These are phyloP conservation scores for Acanthacorydalis orientalis DNA, from an alignment of 2,888 invertebrate genomes.

Conservation along the genomic window DNA sequence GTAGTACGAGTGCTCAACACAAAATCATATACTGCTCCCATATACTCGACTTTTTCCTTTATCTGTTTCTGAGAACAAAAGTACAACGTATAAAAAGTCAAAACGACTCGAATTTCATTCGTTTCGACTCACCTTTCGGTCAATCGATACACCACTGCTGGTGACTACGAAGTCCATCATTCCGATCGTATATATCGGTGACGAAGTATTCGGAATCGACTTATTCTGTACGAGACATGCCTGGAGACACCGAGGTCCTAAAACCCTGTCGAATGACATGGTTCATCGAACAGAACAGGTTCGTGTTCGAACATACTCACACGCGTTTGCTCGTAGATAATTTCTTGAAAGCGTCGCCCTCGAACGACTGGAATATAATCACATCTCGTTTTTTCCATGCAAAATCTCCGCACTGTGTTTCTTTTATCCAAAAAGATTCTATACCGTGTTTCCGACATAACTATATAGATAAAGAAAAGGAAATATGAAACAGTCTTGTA, in stretches of 20 bases:
- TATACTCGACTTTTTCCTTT: conserved; percentile 46
- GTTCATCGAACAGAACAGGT: neutral
- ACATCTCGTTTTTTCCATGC: conserved; percentile 49
- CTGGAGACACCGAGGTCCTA: conserved; percentile 68
- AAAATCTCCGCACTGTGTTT: conserved; percentile 36
- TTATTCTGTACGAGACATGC: conserved; percentile 53
- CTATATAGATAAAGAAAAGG: too few relatives aligned
- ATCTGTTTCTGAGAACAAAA: conserved; percentile 33
- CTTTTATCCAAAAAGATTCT: conserved; percentile 44
- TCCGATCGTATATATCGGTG: conserved; percentile 65
- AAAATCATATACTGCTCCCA: conserved; percentile 57
- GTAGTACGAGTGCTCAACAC: conserved; percentile 51
- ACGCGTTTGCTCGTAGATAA: conserved; percentile 45
- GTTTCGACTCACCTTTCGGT: conserved; percentile 27
- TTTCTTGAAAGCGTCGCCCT: conserved; percentile 52
- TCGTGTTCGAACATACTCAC: conserved; percentile 35
- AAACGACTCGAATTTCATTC: conserved; percentile 9
- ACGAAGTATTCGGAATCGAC: conserved; percentile 55
- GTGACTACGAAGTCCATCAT: conserved; percentile 58
- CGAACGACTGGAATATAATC: conserved; percentile 63
- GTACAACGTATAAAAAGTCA: neutral
- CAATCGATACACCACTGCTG: conserved; percentile 39
- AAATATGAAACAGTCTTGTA: too few relatives aligned
- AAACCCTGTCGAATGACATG: conserved; percentile 38
- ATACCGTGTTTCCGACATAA: conserved; percentile 42